A percentile compares a stretch with the other conserved stretches of the same genome.
Conservation (phyloP, 2,797 vertebrate species). For the Hirundo rustica region DNA sequence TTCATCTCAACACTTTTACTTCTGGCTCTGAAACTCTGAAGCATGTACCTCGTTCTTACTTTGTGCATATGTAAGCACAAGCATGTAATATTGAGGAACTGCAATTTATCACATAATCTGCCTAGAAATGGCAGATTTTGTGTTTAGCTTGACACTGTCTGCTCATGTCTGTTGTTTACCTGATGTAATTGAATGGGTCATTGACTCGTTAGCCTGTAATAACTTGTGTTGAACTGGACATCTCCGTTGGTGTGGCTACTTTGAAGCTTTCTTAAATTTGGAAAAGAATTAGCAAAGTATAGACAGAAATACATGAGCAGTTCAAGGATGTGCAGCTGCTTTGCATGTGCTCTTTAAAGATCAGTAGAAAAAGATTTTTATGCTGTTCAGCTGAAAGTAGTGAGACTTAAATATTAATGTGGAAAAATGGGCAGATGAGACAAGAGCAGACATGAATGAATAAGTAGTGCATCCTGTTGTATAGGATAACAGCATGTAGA, state of each 20-base stretch:
- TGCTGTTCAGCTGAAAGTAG: background rate
- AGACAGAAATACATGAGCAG: background rate
- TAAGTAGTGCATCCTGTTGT: background rate
- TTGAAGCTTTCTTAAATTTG: background rate
- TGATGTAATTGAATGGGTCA: background rate
- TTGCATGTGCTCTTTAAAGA: background rate
- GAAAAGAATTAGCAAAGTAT: background rate
- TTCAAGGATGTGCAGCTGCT: background rate
- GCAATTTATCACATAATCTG: background rate
- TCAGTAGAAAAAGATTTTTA: background rate
- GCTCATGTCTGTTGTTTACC: background rate
- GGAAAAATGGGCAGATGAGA: background rate
- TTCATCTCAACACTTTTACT: background rate
- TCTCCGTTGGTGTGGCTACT: background rate
- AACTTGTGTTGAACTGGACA: background rate
- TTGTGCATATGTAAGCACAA: fast-evolving
- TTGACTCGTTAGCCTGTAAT: background rate
- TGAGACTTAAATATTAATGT: background rate
- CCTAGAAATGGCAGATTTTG: background rate
- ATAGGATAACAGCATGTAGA: background rate
- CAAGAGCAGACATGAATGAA: background rate
- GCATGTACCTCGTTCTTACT: background rate
- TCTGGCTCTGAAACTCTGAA: background rate
- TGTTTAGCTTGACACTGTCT: background rate
- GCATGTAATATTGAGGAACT: background rate